Conservation (phyloP, 2,888 invertebrate species). For the Peribatodes rhomboidaria region DNA sequence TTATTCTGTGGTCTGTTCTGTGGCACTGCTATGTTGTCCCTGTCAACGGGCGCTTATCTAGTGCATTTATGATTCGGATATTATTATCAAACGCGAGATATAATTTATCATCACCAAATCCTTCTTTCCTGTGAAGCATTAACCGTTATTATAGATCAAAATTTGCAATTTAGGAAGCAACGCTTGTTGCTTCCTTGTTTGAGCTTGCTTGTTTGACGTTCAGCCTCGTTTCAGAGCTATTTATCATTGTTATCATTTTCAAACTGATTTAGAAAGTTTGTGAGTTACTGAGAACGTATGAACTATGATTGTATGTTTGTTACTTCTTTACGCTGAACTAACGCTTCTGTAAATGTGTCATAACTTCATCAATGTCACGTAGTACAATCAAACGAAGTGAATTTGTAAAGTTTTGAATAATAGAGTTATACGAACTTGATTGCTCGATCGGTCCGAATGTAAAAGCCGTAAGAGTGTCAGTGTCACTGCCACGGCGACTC, state of each 20-base stretch:
- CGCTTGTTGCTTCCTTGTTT: neutral
- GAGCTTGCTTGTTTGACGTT: too few relatives aligned
- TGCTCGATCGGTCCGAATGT: constrained; percentile 34
- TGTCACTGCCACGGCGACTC: constrained; percentile 64
- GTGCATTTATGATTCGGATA: constrained; percentile 7
- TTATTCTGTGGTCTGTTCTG: neutral
- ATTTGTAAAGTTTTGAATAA: too few relatives aligned
- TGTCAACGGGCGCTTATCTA: constrained; percentile 8
- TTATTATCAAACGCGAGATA: constrained; percentile 7
- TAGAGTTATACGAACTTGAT: neutral
- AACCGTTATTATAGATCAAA: neutral
- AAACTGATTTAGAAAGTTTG: too few relatives aligned
- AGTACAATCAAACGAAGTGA: too few relatives aligned
- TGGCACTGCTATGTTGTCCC: neutral
- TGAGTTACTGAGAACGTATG: too few relatives aligned
- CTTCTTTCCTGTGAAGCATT: neutral
- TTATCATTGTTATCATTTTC: too few relatives aligned
- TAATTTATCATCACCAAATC: neutral
- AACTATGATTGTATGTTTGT: too few relatives aligned
- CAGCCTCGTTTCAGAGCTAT: too few relatives aligned
- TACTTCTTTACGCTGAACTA: too few relatives aligned
- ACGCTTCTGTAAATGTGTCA: too few relatives aligned
- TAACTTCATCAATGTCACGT: too few relatives aligned
- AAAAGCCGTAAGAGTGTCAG: constrained; percentile 58
- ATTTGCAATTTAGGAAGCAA: neutral